These are phyloP conservation scores for Drosophila anomalata DNA, from an alignment of 2,888 invertebrate species.

Conservation along the genomic window DNA sequence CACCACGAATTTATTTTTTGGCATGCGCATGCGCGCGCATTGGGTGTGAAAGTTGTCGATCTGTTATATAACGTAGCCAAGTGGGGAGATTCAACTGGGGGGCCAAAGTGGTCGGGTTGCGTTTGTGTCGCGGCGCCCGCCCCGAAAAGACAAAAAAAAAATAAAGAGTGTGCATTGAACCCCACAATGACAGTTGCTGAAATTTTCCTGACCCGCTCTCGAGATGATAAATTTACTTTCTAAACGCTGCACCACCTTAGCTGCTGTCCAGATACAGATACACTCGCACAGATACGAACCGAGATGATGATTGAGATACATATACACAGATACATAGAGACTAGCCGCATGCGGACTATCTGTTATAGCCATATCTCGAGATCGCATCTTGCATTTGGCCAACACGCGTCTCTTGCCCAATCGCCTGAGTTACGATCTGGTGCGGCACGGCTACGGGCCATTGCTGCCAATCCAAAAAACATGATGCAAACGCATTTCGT, in stretches of 20 bases:
- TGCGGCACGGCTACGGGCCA: constrained; percentile 41
- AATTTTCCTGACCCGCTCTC: constrained; percentile 68
- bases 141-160: not conserved
- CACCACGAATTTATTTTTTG: constrained; percentile 29
- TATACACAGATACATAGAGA: constrained; percentile 9
- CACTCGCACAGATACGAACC: not conserved
- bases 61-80: constrained; percentile 67
- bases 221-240: constrained; percentile 67
- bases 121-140: constrained; percentile 1
- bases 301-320: constrained; percentile 18
- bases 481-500: constrained; percentile 70
- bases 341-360: constrained; percentile 18
- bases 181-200: constrained; percentile 73
- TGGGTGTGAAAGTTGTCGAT: constrained; percentile 79
- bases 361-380: constrained; percentile 37
- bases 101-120: constrained; percentile 13
- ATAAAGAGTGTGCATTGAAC: constrained; percentile 71
- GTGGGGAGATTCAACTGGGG: too few relatives aligned
- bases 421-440: constrained; percentile 60
- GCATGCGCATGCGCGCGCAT: constrained; percentile 49
- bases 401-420: constrained; percentile 68
- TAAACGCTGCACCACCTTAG: constrained; percentile 58
- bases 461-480: constrained; percentile 51
- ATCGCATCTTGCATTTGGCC: constrained; percentile 67
- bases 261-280: constrained; percentile 32